Conservation (phyloP, 2,888 invertebrate species). For the Monopis laevigella region DNA sequence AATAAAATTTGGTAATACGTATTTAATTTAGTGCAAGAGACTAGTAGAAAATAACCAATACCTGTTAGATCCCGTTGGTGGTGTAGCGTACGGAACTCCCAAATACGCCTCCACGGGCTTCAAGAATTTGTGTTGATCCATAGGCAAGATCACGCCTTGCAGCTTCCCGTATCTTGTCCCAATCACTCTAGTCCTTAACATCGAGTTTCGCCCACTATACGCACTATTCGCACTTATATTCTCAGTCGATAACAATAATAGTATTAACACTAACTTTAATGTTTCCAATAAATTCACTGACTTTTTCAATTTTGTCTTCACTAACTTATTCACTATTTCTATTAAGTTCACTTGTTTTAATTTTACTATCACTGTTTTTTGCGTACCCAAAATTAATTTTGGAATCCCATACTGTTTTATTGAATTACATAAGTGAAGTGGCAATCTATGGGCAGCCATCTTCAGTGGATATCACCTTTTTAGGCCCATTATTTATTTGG, state of each 20-base stretch:
- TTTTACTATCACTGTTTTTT: neutral
- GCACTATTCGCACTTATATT: constrained; percentile 46
- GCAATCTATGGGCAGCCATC: constrained; percentile 56
- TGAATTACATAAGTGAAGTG: constrained; percentile 59
- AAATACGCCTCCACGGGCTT: constrained; percentile 84
- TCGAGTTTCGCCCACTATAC: constrained; percentile 68
- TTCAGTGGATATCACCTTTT: constrained; percentile 58
- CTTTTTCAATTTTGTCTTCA: constrained; percentile 21
- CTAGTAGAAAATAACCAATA: constrained; percentile 35
- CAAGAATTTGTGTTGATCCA: constrained; percentile 80
- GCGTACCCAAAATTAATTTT: constrained; percentile 5
- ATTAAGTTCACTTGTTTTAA: too few species aligned
- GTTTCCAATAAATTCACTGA: constrained; percentile 26
- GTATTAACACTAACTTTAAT: constrained; percentile 38
- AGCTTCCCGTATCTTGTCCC: constrained; percentile 86
- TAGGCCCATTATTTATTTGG: constrained; percentile 47
- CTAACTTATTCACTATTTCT: constrained; percentile 22
- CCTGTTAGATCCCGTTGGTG: constrained; percentile 82
- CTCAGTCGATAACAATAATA: constrained; percentile 40
- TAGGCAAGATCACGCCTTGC: constrained; percentile 81
- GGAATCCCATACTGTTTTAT: constrained; percentile 46
- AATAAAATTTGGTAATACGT: too few species aligned
- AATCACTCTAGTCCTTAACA: constrained; percentile 81
- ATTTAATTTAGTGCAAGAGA: too few species aligned
- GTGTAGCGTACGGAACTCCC: constrained; percentile 89